phyloP scores from a whole-genome alignment of 2,797 vertebrate species.

The Dermochelys coriacea region DNA sequence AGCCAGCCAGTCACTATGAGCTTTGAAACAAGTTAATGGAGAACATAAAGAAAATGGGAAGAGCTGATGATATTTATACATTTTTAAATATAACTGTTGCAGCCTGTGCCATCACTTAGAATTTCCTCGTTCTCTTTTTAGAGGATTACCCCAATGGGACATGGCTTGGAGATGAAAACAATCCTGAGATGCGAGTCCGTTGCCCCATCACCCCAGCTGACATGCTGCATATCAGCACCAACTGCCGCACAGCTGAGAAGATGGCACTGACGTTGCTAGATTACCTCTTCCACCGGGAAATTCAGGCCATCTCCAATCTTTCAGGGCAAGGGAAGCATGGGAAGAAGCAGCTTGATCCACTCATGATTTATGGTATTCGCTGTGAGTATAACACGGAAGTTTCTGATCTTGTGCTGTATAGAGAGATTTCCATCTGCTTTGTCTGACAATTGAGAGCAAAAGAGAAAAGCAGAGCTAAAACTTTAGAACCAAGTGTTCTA shows the following conservation, averaged over 20 bases:
- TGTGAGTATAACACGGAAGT: constrained; percentile 86
- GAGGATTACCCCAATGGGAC: constrained; percentile 96
- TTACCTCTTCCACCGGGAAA: constrained; percentile 97
- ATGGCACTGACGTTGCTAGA: constrained; percentile 97
- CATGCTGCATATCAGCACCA: constrained; percentile 98
- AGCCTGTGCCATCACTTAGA: background rate
- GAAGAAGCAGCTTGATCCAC: constrained; percentile 97
- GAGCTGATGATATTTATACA: rapidly evolving
- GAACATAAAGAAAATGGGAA: background rate
- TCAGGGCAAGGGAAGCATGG: constrained; percentile 98
- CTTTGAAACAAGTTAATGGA: background rate
- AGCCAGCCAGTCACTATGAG: background rate
- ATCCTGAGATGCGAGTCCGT: constrained; percentile 95
- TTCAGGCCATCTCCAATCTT: constrained; percentile 98
- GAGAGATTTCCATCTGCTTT: background rate
- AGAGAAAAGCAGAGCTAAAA: background rate
- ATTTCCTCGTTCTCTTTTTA: constrained; percentile 61
- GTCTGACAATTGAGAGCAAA: background rate
- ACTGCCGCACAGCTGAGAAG: constrained; percentile 97
- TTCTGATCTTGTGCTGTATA: background rate
- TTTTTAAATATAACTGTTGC: background rate
- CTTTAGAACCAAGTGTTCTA: background rate
- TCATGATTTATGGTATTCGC: constrained; percentile 98
- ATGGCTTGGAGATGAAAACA: constrained; percentile 97
- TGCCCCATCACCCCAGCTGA: constrained; percentile 93